Conservation (phyloP, 2,797 vertebrate genomes). For the Diglossa cyanea region DNA sequence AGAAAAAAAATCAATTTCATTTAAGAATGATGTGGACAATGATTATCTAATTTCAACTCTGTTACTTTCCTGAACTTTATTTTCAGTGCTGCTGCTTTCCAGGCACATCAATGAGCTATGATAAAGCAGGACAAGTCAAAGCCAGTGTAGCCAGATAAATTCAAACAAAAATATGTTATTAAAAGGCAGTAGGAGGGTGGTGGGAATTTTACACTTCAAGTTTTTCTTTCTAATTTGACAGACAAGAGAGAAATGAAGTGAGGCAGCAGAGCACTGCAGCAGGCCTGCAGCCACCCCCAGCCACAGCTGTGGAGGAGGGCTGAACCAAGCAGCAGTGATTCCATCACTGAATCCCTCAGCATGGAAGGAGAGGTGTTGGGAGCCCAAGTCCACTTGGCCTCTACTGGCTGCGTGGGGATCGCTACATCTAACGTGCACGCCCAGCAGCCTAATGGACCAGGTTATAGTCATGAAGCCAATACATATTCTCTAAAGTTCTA, state of each 20-base stretch:
- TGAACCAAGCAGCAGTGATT: neutral
- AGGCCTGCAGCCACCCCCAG: neutral
- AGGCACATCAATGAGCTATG: neutral
- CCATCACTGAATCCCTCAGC: neutral
- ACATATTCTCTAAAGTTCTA: neutral
- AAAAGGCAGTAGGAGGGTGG: neutral
- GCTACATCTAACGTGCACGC: fast-evolving
- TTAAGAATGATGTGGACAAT: neutral
- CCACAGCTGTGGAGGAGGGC: neutral
- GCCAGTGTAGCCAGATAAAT: neutral
- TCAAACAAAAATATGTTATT: fast-evolving
- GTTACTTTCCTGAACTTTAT: neutral
- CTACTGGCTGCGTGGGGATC: neutral
- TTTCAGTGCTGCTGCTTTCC: neutral
- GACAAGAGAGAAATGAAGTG: fast-evolving
- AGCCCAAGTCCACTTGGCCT: neutral
- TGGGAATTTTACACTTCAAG: neutral
- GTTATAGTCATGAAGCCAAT: neutral
- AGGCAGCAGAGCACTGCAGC: neutral
- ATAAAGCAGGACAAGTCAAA: neutral
- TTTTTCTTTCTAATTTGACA: neutral
- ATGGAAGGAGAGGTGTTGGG: neutral
- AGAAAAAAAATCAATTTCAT: neutral
- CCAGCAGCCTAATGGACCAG: neutral
- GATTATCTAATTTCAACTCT: neutral